phyloP scores from a whole-genome alignment of 2,888 invertebrate species.

The Sipha maydis region DNA sequence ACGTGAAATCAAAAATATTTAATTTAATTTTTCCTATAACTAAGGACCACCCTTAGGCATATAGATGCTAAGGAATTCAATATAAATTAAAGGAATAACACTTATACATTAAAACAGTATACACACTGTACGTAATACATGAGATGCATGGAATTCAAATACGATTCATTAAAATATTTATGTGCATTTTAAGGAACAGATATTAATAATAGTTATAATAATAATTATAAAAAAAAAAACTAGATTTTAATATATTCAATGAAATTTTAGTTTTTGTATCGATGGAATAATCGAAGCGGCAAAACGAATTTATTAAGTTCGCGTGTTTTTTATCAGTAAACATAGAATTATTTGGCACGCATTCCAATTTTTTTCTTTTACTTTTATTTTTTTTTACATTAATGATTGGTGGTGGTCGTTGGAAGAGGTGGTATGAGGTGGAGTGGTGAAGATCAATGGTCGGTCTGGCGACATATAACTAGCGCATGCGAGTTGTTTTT shows the following conservation, averaged over 20 bases:
- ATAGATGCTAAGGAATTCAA: no score
- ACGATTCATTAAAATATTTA: background rate
- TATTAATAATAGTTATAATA: no score
- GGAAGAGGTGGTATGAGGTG: background rate
- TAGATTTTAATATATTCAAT: background rate
- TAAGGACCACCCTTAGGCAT: no score
- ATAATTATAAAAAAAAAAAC: background rate
- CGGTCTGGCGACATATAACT: slow-evolving; percentile 44
- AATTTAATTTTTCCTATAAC: no score
- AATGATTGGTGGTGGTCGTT: background rate
- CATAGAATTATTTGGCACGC: slow-evolving; percentile 55
- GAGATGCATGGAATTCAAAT: background rate
- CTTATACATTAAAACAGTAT: no score
- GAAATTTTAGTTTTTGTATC: background rate
- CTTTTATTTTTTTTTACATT: slow-evolving; percentile 16
- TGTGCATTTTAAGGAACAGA: background rate
- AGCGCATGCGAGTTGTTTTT: slow-evolving; percentile 54
- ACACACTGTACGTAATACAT: no score
- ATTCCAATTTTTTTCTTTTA: slow-evolving; percentile 21
- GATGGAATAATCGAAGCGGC: slow-evolving; percentile 20
- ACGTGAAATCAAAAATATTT: no score
- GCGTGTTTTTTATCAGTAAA: slow-evolving; percentile 53
- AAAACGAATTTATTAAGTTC: slow-evolving; percentile 54
- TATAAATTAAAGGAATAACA: no score
- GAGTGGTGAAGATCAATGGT: slow-evolving; percentile 51